Percentiles rank a stretch among this genome's conserved stretches.
Conservation (phyloP, 2,888 invertebrate species). For the Sarcophaga caerulescens region DNA sequence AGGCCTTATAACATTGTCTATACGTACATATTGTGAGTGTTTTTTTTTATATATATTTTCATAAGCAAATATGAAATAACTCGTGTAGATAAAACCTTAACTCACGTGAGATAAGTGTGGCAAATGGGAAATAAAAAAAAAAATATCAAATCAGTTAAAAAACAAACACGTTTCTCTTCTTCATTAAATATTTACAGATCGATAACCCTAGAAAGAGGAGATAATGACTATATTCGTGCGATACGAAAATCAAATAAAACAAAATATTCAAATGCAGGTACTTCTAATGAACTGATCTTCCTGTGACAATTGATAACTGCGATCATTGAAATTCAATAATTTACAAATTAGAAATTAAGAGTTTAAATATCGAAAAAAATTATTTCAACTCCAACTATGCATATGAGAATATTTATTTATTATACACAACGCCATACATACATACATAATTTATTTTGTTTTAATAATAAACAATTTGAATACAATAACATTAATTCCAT, state of each 20-base stretch:
- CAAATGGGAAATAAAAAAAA: slow-evolving; percentile 33
- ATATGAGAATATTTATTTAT: background rate
- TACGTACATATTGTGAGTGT: background rate
- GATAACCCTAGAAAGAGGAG: slow-evolving; percentile 50
- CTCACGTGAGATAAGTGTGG: slow-evolving; percentile 66
- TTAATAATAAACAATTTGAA: background rate
- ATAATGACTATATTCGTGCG: slow-evolving; percentile 24
- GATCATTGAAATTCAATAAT: slow-evolving; percentile 20
- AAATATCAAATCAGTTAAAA: slow-evolving; percentile 61
- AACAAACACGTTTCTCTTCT: slow-evolving; percentile 57
- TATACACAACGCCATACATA: background rate
- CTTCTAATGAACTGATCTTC: too few species aligned
- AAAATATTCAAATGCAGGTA: background rate
- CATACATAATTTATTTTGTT: too few species aligned
- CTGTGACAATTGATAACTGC: background rate
- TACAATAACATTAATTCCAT: background rate
- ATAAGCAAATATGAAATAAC: slow-evolving; percentile 51
- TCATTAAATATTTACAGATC: slow-evolving; percentile 55
- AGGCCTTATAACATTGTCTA: slow-evolving; percentile 29
- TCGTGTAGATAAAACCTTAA: slow-evolving; percentile 62
- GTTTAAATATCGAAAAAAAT: too few species aligned
- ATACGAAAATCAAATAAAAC: background rate
- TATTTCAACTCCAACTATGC: too few species aligned
- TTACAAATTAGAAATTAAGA: background rate
- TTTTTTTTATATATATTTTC: slow-evolving; percentile 30